These are phyloP conservation scores for Acrocyrtus sp. DNA, from an alignment of 2,888 invertebrate genomes.

Conservation along the genomic window DNA sequence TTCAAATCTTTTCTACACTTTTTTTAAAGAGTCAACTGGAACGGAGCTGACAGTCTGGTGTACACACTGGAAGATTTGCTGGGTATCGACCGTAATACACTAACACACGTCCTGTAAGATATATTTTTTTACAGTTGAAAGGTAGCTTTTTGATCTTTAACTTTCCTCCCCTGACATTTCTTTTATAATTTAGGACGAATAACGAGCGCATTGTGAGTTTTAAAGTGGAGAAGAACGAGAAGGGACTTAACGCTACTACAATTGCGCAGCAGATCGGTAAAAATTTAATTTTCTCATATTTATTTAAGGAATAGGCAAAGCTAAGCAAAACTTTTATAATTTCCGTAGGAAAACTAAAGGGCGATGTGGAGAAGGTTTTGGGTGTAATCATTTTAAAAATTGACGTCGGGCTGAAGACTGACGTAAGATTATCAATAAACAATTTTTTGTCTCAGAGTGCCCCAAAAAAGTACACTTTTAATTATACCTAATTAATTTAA, in stretches of 20 bases:
- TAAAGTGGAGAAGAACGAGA: slow-evolving; percentile 75
- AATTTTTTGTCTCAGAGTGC: neutral
- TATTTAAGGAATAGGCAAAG: no score
- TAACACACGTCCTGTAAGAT: slow-evolving; percentile 74
- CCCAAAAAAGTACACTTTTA: no score
- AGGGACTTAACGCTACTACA: slow-evolving; percentile 75
- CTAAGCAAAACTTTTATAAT: slow-evolving; percentile 17
- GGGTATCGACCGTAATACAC: slow-evolving; percentile 73
- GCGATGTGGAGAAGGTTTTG: slow-evolving; percentile 73
- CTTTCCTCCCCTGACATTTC: no score
- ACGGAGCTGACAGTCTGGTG: slow-evolving; percentile 79
- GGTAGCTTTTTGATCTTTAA: neutral
- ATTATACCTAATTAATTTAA: neutral
- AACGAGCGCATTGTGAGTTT: slow-evolving; percentile 82
- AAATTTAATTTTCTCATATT: no score
- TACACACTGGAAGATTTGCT: slow-evolving; percentile 76
- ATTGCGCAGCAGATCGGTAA: slow-evolving; percentile 66
- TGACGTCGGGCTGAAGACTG: slow-evolving; percentile 77
- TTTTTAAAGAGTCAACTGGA: slow-evolving; percentile 73
- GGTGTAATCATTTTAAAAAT: slow-evolving; percentile 78
- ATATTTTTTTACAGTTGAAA: neutral
- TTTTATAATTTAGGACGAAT: slow-evolving; percentile 71
- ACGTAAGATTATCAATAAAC: slow-evolving; percentile 72
- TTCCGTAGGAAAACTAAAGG: slow-evolving; percentile 73
- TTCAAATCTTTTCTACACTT: no score